phyloP scores from a whole-genome alignment of 2,113 vertebrate genomes.

The Piaya cayana region DNA sequence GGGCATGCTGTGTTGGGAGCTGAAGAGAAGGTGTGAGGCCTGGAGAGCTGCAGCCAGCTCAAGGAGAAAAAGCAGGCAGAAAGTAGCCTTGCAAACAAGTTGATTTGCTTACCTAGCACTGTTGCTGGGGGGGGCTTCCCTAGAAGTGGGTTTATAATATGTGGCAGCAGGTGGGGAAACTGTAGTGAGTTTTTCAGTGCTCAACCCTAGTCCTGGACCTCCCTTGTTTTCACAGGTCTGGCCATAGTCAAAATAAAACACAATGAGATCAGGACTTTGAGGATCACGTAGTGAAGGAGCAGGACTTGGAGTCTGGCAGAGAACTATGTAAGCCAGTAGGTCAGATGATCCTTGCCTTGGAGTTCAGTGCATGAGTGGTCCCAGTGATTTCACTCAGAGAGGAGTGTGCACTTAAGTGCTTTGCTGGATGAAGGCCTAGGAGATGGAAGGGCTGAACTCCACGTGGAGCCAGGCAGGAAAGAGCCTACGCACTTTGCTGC shows the following conservation, averaged over 20 bases:
- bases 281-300: background rate
- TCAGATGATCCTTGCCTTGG: background rate
- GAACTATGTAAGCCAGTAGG: background rate
- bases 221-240: background rate
- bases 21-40: background rate
- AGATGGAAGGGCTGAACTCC: constrained; percentile 47
- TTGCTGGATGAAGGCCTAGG: constrained; percentile 60
- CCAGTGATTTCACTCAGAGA: constrained; percentile 28
- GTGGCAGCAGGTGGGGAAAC: background rate
- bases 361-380: background rate
- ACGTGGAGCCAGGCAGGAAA: constrained; percentile 36
- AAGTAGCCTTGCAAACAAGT: background rate
- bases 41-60: background rate
- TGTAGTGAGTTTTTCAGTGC: background rate
- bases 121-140: background rate
- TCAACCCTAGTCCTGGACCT: background rate
- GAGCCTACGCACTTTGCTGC: background rate
- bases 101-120: background rate
- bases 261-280: background rate
- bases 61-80: background rate
- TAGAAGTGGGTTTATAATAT: background rate
- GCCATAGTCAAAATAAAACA: background rate
- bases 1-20: background rate
- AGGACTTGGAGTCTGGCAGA: background rate
- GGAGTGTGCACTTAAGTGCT: constrained; percentile 65